Evolutionary conservation across 2,797 vertebrate genomes (phyloP).

Genomic region (Hafferia zeledoni): DNA sequence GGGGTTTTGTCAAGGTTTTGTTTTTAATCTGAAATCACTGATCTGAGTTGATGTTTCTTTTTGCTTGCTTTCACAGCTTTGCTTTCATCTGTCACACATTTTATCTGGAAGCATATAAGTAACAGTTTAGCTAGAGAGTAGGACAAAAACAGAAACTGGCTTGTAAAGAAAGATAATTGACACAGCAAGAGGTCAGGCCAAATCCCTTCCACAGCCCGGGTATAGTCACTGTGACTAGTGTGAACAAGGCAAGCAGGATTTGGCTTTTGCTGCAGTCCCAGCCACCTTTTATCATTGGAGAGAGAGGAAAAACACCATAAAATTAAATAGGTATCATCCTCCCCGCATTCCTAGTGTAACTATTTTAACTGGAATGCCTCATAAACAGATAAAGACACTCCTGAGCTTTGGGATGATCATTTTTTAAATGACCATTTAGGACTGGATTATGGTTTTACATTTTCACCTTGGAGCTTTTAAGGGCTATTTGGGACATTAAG

Average conservation of each 20-base stretch:
- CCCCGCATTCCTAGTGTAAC: constrained; percentile 56
- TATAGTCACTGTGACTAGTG: constrained; percentile 30
- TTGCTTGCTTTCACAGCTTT: background rate
- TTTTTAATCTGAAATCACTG: background rate
- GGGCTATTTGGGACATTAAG: constrained; percentile 73
- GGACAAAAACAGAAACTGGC: background rate
- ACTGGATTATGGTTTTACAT: constrained; percentile 74
- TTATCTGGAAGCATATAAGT: background rate
- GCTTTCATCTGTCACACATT: background rate
- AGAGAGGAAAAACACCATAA: constrained; percentile 68
- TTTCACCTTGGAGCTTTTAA: constrained; percentile 77
- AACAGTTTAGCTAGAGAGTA: background rate
- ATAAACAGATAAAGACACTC: constrained; percentile 69
- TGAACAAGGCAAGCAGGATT: constrained; percentile 45
- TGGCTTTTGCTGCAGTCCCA: constrained; percentile 6
- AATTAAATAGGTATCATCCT: constrained; percentile 69
- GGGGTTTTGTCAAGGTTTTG: background rate
- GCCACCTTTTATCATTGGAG: constrained; percentile 47
- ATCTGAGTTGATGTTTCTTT: background rate
- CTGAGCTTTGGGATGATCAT: constrained; percentile 67
- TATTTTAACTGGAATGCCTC: constrained; percentile 74
- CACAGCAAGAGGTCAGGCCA: constrained; percentile 35
- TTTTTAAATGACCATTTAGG: constrained; percentile 75
- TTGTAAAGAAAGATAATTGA: constrained; percentile 64
- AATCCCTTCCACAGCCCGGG: background rate